These are phyloP conservation scores for Caiman crocodilus DNA, from an alignment of 2,797 vertebrate species.

Conservation along the genomic window DNA sequence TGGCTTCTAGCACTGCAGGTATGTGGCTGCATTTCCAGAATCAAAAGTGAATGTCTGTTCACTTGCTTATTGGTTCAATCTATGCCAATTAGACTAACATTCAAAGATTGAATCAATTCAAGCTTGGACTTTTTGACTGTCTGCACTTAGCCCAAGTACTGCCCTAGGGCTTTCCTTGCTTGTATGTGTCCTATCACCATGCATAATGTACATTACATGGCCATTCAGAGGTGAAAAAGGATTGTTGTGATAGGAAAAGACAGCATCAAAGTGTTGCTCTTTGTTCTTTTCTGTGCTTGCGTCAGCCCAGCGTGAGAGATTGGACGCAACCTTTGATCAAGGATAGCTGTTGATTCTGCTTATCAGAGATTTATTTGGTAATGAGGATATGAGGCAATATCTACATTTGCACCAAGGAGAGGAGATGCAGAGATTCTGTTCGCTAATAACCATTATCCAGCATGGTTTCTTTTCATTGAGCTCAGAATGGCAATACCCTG, in stretches of 20 bases:
- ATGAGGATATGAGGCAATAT: constrained; percentile 27
- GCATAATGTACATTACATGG: rapidly evolving
- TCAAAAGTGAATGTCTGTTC: too few species aligned
- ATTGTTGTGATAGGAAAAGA: rapidly evolving
- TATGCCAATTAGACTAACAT: too few species aligned
- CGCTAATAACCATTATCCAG: neutral
- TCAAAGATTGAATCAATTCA: too few species aligned
- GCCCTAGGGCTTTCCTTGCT: neutral
- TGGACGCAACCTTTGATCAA: constrained; percentile 34
- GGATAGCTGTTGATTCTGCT: constrained; percentile 11
- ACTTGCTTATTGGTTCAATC: too few species aligned
- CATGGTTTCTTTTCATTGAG: neutral
- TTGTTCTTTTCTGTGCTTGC: neutral
- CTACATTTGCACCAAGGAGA: neutral
- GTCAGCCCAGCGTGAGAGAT: neutral
- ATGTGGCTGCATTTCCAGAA: too few species aligned
- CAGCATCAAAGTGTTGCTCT: rapidly evolving
- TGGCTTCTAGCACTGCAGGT: too few species aligned
- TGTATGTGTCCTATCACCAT: neutral
- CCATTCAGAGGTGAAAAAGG: rapidly evolving
- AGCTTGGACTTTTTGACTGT: too few species aligned
- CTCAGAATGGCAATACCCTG: neutral
- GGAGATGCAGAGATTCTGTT: neutral
- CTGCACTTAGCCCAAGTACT: neutral
- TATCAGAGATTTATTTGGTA: neutral